These are phyloP conservation scores for Isoperla grammatica DNA, from an alignment of 2,888 invertebrate genomes.

Conservation along the genomic window DNA sequence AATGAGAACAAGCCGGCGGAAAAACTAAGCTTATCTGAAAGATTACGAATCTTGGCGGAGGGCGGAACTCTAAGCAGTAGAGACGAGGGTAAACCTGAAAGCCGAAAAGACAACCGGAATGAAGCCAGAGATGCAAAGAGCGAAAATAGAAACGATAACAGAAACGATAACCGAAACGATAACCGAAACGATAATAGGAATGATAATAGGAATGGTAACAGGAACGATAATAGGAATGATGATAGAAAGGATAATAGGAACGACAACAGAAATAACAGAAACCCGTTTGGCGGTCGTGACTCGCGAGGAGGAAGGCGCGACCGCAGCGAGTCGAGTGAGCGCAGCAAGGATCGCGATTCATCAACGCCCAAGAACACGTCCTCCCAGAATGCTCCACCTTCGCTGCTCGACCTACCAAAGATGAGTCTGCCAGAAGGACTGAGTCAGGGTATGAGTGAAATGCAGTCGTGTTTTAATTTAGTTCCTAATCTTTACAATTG, in stretches of 20 bases:
- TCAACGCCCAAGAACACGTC: conserved; percentile 31
- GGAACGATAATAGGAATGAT: conserved; percentile 9
- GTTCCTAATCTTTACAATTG: too few relatives aligned
- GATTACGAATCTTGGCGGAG: conserved; percentile 42
- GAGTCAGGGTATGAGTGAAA: conserved; percentile 3
- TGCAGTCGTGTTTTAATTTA: background rate
- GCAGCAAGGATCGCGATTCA: conserved; percentile 37
- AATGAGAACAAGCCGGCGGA: conserved; percentile 31
- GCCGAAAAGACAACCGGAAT: background rate
- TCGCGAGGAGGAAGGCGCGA: conserved; percentile 37
- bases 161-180: background rate
- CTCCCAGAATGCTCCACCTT: conserved; percentile 40
- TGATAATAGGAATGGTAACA: conserved; percentile 20
- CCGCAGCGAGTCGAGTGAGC: conserved; percentile 38
- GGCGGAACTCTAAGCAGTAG: conserved; percentile 41
- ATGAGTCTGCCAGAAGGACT: conserved; percentile 22
- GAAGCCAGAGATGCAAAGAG: background rate
- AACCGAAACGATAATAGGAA: conserved; percentile 14
- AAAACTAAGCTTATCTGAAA: conserved; percentile 42
- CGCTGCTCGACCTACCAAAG: conserved; percentile 34
- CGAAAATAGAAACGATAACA: background rate
- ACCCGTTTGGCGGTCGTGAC: conserved; percentile 33
- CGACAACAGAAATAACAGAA: conserved; percentile 15
- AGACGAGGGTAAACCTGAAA: background rate
- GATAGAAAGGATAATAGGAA: conserved; percentile 21